These are phyloP conservation scores for Rhamnusium bicolor DNA, from an alignment of 2,888 invertebrate species.

Conservation along the genomic window DNA sequence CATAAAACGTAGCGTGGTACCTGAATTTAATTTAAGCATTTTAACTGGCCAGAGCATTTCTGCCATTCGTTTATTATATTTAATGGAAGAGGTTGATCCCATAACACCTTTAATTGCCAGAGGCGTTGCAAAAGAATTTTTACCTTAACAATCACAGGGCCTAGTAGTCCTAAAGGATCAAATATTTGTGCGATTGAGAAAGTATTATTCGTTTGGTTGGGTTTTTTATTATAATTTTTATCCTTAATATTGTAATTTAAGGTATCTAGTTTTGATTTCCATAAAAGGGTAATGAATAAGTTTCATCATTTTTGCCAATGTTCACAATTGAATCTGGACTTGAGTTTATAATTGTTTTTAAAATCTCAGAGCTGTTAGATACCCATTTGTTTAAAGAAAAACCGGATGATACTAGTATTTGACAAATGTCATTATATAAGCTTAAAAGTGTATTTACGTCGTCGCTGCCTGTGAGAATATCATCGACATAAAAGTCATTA, in stretches of 20 bases:
- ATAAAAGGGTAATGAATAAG: neutral
- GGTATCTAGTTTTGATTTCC: neutral
- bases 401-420: neutral
- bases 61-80: slow-evolving; percentile 37
- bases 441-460: neutral
- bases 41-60: slow-evolving; percentile 17
- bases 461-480: neutral
- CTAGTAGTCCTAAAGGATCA: slow-evolving; percentile 41
- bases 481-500: neutral
- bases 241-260: neutral
- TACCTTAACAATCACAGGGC: slow-evolving; percentile 51
- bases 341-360: neutral
- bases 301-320: neutral
- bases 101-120: slow-evolving; percentile 52
- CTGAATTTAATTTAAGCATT: slow-evolving; percentile 35
- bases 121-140: slow-evolving; percentile 57
- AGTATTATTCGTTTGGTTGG: neutral
- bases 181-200: neutral
- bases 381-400: neutral
- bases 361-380: neutral
- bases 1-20: slow-evolving; percentile 25
- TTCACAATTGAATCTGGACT: neutral
- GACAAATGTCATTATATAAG: neutral
- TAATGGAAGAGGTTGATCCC: slow-evolving; percentile 55
- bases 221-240: neutral